Base-by-base conservation (phyloP, 1,140 invertebrate species). In the Aphelenchoides fujianensis region DNA sequence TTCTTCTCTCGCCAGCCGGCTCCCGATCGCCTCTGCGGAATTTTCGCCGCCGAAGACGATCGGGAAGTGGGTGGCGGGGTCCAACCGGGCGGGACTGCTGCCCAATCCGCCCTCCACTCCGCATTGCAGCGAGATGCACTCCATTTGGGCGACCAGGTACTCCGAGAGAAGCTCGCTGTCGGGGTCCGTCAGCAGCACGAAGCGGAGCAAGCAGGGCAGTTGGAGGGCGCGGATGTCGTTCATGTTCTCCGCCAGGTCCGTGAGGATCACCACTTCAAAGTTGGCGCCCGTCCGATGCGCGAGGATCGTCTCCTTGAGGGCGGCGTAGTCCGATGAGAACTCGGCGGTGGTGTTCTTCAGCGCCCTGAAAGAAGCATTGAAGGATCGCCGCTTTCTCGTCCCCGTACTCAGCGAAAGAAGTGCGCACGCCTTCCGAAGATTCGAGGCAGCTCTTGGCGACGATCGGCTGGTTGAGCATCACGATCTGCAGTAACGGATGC, bases 121-220 rank as follows among this genome's bases (percentile, higher is more conserved):
- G 23, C 55, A 59, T 7, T 23, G 28, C 5, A 59, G 19, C 5
- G 55, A 59, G 34, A 59, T 32, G 34, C 55, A 59, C 19, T 59
- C 55, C 55, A 59, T 30, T 30, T 5, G 28, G 7, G 55, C 55
- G 19, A 59, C 55, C 5, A 59, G 23, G 55, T 59, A 7, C 34
- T 59, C 55, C 7, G 55, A 59, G 12, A 59, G 19, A 7, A 7
- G 23, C 23, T 59, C 55, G 34, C 12, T 23, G 7, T 48, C 41
- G 12, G 19, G 19, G 34, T 59, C 19, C 5, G 55, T 59, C 19
- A 59, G 34, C 5, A 59, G 5, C 23, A 59, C 55, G 34, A 59
- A 59, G 28, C 55, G 55, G 27, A 59, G 55, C 23, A 59, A 59
- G 34, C 55, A 59, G 19, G 55, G 5, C 5, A 59, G 5, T 32